Conservation (phyloP, 2,888 invertebrate species). For the Ectemnius continuus region DNA sequence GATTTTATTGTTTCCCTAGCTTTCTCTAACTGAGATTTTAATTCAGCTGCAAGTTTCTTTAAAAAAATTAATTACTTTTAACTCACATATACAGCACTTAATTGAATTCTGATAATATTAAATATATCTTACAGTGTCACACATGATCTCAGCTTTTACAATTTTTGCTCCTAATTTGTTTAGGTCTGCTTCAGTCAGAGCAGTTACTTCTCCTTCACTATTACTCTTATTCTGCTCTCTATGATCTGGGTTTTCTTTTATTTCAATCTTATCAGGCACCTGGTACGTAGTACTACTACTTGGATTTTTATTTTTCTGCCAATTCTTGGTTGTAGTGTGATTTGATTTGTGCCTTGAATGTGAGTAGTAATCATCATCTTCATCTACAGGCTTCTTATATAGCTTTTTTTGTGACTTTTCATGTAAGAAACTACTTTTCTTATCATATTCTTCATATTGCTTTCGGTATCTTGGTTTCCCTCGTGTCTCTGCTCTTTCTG, state of each 20-base stretch:
- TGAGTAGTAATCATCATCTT: conserved; percentile 53
- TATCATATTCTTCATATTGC: neutral
- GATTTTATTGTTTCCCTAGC: conserved; percentile 80
- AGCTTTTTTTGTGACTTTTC: conserved; percentile 12
- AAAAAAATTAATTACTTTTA: conserved; percentile 2
- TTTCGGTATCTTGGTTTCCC: neutral
- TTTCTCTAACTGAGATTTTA: conserved; percentile 86
- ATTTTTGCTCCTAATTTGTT: conserved; percentile 94
- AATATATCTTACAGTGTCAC: conserved; percentile 81
- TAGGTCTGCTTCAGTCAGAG: conserved; percentile 88
- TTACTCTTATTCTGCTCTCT: too few species aligned
- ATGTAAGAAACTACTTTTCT: neutral
- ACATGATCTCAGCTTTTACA: conserved; percentile 96
- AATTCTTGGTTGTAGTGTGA: conserved; percentile 54
- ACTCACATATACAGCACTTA: neutral
- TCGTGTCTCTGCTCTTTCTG: conserved; percentile 71
- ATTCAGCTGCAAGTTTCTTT: conserved; percentile 82
- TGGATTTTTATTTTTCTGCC: conserved; percentile 58
- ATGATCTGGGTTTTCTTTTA: too few species aligned
- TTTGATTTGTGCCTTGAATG: conserved; percentile 18
- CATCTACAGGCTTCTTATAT: conserved; percentile 66
- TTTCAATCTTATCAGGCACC: neutral
- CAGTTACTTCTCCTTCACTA: conserved; percentile 22
- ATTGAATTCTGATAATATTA: conserved; percentile 2
- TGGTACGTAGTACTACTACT: neutral